phyloP scores from a whole-genome alignment of 2,797 vertebrate genomes.

The Cuculus canorus region DNA sequence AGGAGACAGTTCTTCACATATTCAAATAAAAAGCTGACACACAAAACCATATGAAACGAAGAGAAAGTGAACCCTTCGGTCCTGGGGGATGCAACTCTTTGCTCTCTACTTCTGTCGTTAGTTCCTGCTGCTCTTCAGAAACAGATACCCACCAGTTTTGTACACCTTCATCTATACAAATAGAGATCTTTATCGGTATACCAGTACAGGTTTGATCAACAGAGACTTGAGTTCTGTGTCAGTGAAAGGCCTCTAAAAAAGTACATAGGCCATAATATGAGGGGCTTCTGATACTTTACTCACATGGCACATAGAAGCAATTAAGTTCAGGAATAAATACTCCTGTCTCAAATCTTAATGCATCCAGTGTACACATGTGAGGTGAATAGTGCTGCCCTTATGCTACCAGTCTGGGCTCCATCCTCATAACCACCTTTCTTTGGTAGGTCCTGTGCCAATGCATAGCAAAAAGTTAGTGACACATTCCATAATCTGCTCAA shows the following conservation, averaged over 20 bases:
- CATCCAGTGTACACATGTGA: accelerated
- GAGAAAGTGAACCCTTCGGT: background rate
- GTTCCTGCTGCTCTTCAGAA: background rate
- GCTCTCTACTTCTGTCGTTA: background rate
- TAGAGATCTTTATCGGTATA: background rate
- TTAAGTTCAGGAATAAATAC: background rate
- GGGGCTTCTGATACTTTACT: background rate
- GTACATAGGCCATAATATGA: background rate
- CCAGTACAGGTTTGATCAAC: background rate
- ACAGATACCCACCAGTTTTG: background rate
- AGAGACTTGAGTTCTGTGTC: background rate
- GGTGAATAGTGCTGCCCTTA: background rate
- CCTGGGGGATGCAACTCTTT: background rate
- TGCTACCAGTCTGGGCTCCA: background rate
- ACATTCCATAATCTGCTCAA: background rate
- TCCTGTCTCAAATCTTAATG: background rate
- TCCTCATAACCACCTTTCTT: background rate
- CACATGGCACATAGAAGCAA: background rate
- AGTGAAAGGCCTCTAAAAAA: background rate
- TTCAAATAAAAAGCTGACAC: background rate
- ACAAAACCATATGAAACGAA: background rate
- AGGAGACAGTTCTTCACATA: background rate
- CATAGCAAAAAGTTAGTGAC: background rate
- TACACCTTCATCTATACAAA: background rate
- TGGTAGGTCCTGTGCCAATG: background rate